Evolutionary conservation across 2,888 invertebrate species (phyloP).

Genomic region (Drosophila eohydei): DNA sequence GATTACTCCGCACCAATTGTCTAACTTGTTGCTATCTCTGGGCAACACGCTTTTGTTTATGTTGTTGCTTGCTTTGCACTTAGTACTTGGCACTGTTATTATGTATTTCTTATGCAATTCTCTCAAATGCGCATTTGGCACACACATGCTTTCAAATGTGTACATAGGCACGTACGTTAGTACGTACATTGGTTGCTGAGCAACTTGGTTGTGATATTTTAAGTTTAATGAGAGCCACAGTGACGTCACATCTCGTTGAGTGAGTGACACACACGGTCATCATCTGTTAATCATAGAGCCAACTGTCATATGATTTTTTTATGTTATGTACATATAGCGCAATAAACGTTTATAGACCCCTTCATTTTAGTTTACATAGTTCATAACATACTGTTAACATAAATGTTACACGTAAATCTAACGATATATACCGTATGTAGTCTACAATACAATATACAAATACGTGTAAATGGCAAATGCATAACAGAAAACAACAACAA

Average conservation of each 20-base stretch:
- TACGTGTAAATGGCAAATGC: slow-evolving; percentile 26
- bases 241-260: slow-evolving; percentile 56
- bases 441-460: background rate
- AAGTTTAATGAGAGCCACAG: slow-evolving; percentile 6
- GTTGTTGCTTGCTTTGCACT: slow-evolving; percentile 51
- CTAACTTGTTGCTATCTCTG: slow-evolving; percentile 23
- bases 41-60: slow-evolving; percentile 29
- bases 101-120: slow-evolving; percentile 60
- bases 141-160: slow-evolving; percentile 12
- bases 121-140: slow-evolving; percentile 61
- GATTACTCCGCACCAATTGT: background rate
- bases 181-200: slow-evolving; percentile 11
- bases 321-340: background rate
- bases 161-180: background rate
- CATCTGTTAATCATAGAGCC: slow-evolving; percentile 25
- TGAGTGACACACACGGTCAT: slow-evolving; percentile 50
- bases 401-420: background rate
- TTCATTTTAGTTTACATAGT: background rate
- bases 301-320: slow-evolving; percentile 58
- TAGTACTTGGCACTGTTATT: slow-evolving; percentile 42
- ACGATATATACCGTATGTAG: background rate
- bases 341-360: background rate
- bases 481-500: slow-evolving; percentile 29
- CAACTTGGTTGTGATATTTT: slow-evolving; percentile 8
- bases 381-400: slow-evolving; percentile 5